A percentile compares a stretch with the other conserved stretches of the same genome.
phyloP scores from a whole-genome alignment of 2,888 invertebrate species.

The Eurois occulta region DNA sequence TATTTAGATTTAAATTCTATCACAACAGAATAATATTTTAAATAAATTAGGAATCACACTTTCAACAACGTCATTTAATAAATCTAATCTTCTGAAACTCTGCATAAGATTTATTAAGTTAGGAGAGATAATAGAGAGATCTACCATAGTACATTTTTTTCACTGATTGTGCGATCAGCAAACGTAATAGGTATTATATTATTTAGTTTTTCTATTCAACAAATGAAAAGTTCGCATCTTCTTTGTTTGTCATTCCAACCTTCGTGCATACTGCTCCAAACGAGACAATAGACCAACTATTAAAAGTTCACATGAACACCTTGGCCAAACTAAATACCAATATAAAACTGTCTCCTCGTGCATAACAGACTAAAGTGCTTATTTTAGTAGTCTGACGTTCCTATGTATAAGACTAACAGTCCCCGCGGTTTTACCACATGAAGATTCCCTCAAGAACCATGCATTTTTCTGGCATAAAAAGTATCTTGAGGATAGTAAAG shows the following conservation, averaged over 20 bases:
- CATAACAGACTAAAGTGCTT: background rate
- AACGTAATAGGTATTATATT: background rate
- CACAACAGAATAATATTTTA: background rate
- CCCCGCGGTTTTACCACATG: too few species aligned
- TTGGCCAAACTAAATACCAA: slow-evolving; percentile 7
- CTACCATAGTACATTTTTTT: background rate
- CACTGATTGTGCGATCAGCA: background rate
- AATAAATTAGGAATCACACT: background rate
- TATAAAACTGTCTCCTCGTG: background rate
- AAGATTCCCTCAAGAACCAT: too few species aligned
- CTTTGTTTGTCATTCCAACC: background rate
- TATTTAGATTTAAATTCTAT: background rate
- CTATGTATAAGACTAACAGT: background rate
- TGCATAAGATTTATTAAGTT: background rate
- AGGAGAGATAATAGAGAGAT: background rate
- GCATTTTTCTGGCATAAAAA: too few species aligned
- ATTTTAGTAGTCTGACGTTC: background rate
- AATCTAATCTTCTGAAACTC: background rate
- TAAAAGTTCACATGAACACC: slow-evolving; percentile 26
- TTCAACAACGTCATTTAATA: background rate
- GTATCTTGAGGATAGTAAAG: too few species aligned
- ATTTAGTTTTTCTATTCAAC: background rate
- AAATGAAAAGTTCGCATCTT: background rate
- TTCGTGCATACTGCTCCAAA: background rate
- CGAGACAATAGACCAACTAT: slow-evolving; percentile 16